These are phyloP conservation scores for Dynastes grantii DNA, from an alignment of 2,888 invertebrate genomes.

Conservation along the genomic window DNA sequence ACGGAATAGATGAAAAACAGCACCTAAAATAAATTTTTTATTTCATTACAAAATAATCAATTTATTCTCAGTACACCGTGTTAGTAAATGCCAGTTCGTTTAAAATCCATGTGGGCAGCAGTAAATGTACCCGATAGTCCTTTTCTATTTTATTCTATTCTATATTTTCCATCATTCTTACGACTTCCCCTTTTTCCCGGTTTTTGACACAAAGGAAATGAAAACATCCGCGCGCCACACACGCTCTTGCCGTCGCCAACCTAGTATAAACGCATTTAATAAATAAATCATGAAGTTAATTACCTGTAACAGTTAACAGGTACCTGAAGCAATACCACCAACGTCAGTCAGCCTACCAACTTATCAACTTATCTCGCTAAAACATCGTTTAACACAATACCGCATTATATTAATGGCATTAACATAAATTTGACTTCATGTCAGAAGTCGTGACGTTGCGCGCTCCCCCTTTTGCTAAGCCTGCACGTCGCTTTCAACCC, in stretches of 20 bases:
- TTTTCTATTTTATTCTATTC: no score
- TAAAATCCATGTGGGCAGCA: no score
- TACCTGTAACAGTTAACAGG: constrained; percentile 41
- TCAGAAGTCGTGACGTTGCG: constrained; percentile 2
- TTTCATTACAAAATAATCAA: no score
- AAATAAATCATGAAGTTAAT: constrained; percentile 32
- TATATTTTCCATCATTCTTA: constrained; percentile 15
- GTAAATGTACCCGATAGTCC: no score
- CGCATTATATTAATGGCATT: constrained; percentile 36
- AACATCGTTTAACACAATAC: constrained; percentile 40
- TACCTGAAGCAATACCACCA: neutral
- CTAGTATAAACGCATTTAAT: neutral
- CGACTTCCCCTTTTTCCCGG: constrained; percentile 1
- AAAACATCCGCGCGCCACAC: constrained; percentile 7
- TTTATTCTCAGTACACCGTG: no score
- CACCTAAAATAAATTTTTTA: no score
- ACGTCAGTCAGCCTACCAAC: constrained; percentile 2
- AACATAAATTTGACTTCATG: constrained; percentile 34
- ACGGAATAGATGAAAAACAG: no score
- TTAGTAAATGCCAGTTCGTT: no score
- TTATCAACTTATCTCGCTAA: constrained; percentile 33
- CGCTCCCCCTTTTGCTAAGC: neutral
- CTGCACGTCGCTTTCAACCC: neutral
- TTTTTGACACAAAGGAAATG: constrained; percentile 14
- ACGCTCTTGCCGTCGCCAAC: neutral